These are phyloP conservation scores for Cyanoliseus patagonus DNA, from an alignment of 2,113 vertebrate genomes.

Conservation along the genomic window DNA sequence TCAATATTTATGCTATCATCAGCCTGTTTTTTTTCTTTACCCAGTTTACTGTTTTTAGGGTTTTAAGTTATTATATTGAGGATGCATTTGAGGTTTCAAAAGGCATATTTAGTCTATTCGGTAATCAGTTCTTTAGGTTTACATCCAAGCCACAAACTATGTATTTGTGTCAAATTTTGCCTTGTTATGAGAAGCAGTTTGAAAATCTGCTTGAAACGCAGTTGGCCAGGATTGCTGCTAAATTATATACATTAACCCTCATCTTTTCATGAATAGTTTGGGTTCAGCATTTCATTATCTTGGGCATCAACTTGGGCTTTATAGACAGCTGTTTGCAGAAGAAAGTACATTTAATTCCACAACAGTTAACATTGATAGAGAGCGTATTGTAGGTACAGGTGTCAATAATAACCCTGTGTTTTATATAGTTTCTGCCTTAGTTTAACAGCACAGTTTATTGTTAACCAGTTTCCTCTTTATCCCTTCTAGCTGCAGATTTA, in stretches of 20 bases:
- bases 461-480: constrained; percentile 62
- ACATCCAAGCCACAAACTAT: constrained; percentile 61
- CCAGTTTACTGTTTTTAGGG: background rate
- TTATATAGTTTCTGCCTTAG: background rate
- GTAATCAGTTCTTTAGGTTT: constrained; percentile 48
- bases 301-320: background rate
- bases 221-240: constrained; percentile 8
- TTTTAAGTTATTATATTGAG: background rate
- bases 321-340: background rate
- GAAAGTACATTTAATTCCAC: constrained; percentile 4
- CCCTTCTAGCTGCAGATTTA: constrained; percentile 64
- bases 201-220: constrained; percentile 34
- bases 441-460: constrained; percentile 47
- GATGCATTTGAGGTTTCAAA: constrained; percentile 38
- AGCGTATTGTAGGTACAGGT: background rate
- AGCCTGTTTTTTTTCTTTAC: background rate
- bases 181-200: constrained; percentile 20
- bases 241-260: constrained; percentile 13
- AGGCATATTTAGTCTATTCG: constrained; percentile 42
- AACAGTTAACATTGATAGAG: background rate
- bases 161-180: constrained; percentile 48
- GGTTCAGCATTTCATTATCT: background rate
- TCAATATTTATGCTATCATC: background rate
- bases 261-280: background rate
- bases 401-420: constrained; percentile 33